Evolutionary conservation across 1,140 invertebrate genomes (phyloP).

Genomic region (Drosophila jambulina): DNA sequence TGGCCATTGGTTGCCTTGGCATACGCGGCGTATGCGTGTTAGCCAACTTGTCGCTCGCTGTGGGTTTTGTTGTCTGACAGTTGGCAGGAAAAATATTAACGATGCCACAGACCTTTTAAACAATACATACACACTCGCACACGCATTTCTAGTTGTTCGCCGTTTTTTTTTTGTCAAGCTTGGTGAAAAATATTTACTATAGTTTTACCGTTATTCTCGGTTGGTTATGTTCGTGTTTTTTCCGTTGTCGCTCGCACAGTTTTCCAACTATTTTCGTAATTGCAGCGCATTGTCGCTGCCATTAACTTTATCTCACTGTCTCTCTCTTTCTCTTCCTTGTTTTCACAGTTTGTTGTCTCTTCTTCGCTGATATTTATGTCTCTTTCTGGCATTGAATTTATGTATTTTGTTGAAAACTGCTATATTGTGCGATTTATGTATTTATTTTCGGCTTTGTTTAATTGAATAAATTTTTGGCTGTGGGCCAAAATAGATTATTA

Average conservation of each 20-base stretch:
- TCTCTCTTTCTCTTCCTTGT: background rate
- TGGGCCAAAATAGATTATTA: background rate
- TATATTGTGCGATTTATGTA: constrained; percentile 28
- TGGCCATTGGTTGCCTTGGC: constrained; percentile 42
- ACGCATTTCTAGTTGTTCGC: constrained; percentile 8
- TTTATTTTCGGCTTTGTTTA: constrained; percentile 27
- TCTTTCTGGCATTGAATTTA: constrained; percentile 23
- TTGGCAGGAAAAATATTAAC: constrained; percentile 70
- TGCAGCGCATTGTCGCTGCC: constrained; percentile 50
- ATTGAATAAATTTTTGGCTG: constrained; percentile 11
- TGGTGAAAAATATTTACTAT: constrained; percentile 50
- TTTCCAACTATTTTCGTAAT: constrained; percentile 58
- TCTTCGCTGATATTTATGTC: constrained; percentile 17
- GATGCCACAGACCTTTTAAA: constrained; percentile 47
- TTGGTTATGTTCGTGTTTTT: constrained; percentile 66
- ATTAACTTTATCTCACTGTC: constrained; percentile 26
- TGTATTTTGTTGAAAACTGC: constrained; percentile 26
- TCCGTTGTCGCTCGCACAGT: constrained; percentile 59
- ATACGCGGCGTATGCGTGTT: constrained; percentile 71
- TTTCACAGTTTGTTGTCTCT: background rate
- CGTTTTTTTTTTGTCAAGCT: constrained; percentile 4
- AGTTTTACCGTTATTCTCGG: constrained; percentile 57
- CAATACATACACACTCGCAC: constrained; percentile 10
- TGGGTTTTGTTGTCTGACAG: constrained; percentile 48
- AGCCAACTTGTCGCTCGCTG: constrained; percentile 39